A percentile compares a stretch with the other conserved stretches of the same genome.
These are phyloP conservation scores for Aplysina aerophoba DNA, from an alignment of 37 sponge, comb jelly and placozoan genomes.

Conservation along the genomic window DNA sequence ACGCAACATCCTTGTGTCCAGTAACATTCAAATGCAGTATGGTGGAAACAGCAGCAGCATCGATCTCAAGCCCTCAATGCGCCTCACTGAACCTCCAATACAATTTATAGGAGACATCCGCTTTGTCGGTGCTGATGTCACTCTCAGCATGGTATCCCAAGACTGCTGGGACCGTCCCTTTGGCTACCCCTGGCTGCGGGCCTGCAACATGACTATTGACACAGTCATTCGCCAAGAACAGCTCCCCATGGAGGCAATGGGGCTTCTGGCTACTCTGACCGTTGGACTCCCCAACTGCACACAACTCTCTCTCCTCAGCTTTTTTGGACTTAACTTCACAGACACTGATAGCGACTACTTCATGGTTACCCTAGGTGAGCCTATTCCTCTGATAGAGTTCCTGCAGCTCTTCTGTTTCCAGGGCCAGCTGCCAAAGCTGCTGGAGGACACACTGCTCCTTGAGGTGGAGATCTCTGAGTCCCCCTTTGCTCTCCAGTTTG, in stretches of 20 bases:
- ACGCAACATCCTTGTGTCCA: not conserved
- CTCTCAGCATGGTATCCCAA: not conserved
- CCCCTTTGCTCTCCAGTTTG: not conserved
- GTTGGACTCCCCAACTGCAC: not conserved
- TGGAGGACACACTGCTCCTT: not conserved
- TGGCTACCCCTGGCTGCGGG: slow-evolving; percentile 14
- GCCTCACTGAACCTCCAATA: not conserved
- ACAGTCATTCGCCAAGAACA: not conserved
- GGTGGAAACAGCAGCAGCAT: not conserved
- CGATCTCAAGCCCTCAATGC: not conserved
- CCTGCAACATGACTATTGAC: slow-evolving; percentile 12
- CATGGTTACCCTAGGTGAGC: not conserved
- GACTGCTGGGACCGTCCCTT: slow-evolving; percentile 3
- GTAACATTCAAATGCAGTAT: not conserved
- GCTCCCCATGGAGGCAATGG: not conserved
- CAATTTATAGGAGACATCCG: not conserved
- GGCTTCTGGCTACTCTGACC: not conserved
- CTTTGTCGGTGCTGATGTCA: not conserved
- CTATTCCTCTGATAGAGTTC: not conserved
- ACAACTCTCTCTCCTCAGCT: not conserved
- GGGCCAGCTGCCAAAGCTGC: not conserved
- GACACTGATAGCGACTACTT: not conserved
- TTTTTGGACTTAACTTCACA: slow-evolving; percentile 25
- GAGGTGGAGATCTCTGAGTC: slow-evolving; percentile 21
- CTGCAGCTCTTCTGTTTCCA: not conserved